A percentile compares a stretch with the other conserved stretches of the same genome.
Evolutionary conservation across 2,797 vertebrate genomes (phyloP).

Genomic region (Hydrocynus forskahlii): DNA sequence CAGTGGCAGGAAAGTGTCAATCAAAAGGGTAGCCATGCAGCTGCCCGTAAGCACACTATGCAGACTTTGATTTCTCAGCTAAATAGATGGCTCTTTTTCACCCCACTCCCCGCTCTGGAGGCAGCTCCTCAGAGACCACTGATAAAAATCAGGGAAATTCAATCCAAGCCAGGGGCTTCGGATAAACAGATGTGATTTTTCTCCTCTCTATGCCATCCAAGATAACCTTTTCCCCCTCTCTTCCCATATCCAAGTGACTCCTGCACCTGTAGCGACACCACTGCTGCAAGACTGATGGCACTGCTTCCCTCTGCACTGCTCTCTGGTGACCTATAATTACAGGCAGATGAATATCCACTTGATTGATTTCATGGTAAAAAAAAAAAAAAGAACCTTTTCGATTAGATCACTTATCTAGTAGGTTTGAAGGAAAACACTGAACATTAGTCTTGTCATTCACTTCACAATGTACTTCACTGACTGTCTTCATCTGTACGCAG

Average conservation of each 20-base stretch:
- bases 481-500: not conserved
- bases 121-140: slow-evolving; percentile 62
- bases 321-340: slow-evolving; percentile 56
- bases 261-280: slow-evolving; percentile 76
- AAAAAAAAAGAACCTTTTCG: slow-evolving; percentile 28
- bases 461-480: not conserved
- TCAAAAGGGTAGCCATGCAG: slow-evolving; percentile 74
- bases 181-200: slow-evolving; percentile 85
- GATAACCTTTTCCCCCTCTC: slow-evolving; percentile 77
- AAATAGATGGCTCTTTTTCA: slow-evolving; percentile 61
- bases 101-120: slow-evolving; percentile 49
- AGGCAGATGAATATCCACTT: slow-evolving; percentile 51
- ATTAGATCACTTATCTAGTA: slow-evolving; percentile 33
- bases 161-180: slow-evolving; percentile 72
- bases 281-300: slow-evolving; percentile 58
- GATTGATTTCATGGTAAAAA: slow-evolving; percentile 52
- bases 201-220: slow-evolving; percentile 64
- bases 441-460: not conserved
- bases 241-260: slow-evolving; percentile 53
- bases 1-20: slow-evolving; percentile 81
- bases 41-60: slow-evolving; percentile 58
- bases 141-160: slow-evolving; percentile 84
- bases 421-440: not conserved
- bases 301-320: slow-evolving; percentile 33
- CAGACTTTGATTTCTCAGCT: slow-evolving; percentile 52